A percentile compares a stretch with the other conserved stretches of the same genome.
These are phyloP conservation scores for Psittacula derbiana DNA, from an alignment of 2,797 vertebrate species.

Conservation along the genomic window DNA sequence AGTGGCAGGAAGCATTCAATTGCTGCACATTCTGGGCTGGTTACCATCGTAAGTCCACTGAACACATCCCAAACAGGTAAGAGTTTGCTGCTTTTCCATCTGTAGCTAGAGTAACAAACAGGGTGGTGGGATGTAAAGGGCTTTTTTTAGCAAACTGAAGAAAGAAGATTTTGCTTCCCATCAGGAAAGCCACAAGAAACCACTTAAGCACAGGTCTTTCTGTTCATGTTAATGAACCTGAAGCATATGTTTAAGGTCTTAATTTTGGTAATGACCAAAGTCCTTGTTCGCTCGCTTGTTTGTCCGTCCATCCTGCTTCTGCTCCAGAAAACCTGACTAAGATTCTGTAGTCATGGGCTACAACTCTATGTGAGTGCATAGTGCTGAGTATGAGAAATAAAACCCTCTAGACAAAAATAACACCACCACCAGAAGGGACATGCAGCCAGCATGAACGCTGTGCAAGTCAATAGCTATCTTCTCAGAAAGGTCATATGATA, in stretches of 20 bases:
- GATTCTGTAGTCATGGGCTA: fast-evolving
- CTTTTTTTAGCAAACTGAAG: background rate
- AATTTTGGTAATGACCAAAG: background rate
- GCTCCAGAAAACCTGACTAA: background rate
- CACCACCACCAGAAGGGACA: background rate
- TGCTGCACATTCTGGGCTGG: background rate
- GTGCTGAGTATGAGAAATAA: background rate
- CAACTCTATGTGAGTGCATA: background rate
- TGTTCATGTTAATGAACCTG: background rate
- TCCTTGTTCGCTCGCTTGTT: background rate
- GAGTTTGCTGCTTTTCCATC: background rate
- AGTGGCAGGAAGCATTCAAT: background rate
- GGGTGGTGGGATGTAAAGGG: background rate
- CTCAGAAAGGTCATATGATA: background rate
- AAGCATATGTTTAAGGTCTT: background rate
- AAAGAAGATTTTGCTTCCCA: background rate
- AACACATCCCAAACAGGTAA: background rate
- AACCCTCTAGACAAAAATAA: background rate
- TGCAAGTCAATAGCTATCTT: background rate
- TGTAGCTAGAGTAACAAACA: background rate
- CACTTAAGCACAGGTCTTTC: background rate
- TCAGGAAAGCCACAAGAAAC: background rate
- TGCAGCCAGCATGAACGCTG: background rate
- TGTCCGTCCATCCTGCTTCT: background rate
- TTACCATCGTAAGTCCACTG: background rate